Conservation (phyloP, 2,797 vertebrate species). For the Pogonophryne albipinna region DNA sequence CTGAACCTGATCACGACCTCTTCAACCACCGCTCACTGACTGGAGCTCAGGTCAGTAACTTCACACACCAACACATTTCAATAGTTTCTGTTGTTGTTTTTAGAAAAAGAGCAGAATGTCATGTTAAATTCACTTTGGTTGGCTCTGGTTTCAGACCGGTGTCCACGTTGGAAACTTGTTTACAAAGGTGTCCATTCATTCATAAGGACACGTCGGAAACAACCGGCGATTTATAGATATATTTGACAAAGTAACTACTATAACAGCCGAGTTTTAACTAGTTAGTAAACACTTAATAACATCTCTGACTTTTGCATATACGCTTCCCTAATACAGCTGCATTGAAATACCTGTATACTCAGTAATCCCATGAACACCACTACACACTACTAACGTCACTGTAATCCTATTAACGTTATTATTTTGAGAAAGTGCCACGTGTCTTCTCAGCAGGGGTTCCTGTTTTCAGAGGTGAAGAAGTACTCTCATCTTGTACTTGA, state of each 20-base stretch:
- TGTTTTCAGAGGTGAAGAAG: too few species aligned
- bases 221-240: too few species aligned
- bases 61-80: rapidly evolving
- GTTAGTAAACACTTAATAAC: too few species aligned
- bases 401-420: background rate
- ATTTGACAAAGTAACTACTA: too few species aligned
- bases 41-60: conserved; percentile 49
- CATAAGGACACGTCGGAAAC: background rate
- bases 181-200: conserved; percentile 75
- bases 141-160: background rate
- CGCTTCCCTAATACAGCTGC: too few species aligned
- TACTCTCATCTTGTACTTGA: too few species aligned
- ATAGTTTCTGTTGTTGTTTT: background rate
- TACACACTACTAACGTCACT: background rate
- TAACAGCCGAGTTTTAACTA: too few species aligned
- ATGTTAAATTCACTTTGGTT: rapidly evolving
- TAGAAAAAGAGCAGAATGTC: rapidly evolving
- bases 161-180: conserved; percentile 76
- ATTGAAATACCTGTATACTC: background rate
- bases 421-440: too few species aligned
- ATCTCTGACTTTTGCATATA: too few species aligned
- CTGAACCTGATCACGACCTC: background rate
- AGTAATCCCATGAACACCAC: conserved; percentile 24
- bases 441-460: too few species aligned
- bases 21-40: rapidly evolving